phyloP scores from a whole-genome alignment of 1,140 invertebrate genomes.

The Neuroterus valhalla region DNA sequence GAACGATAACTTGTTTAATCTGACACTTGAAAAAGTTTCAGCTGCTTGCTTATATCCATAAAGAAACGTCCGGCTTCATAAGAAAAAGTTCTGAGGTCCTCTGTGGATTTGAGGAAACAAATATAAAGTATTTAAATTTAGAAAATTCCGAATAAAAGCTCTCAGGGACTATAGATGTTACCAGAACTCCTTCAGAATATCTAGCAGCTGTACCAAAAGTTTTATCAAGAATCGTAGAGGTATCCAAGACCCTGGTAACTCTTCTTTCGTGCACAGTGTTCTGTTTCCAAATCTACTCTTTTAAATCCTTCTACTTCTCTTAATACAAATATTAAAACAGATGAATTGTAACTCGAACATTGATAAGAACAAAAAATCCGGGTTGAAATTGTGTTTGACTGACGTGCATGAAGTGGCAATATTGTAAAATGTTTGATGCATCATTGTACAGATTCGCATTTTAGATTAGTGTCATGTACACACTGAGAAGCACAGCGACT shows the following conservation, averaged over 20 bases:
- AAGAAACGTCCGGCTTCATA: too few species aligned
- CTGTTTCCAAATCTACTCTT: background rate
- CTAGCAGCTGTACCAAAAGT: background rate
- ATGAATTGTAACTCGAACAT: too few species aligned
- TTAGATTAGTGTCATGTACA: background rate
- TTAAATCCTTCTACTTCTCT: background rate
- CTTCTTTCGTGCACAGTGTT: background rate
- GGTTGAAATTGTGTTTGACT: slow-evolving; percentile 1
- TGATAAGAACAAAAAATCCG: background rate
- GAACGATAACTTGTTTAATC: too few species aligned
- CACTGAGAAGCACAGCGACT: background rate
- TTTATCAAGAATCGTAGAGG: background rate
- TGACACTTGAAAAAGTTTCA: too few species aligned
- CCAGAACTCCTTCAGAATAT: background rate
- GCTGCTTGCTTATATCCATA: too few species aligned
- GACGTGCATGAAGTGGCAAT: slow-evolving; percentile 9
- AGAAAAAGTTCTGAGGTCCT: background rate
- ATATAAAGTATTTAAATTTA: background rate
- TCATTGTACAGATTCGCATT: background rate
- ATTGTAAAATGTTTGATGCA: background rate
- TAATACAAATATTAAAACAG: too few species aligned
- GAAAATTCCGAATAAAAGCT: slow-evolving; percentile 1
- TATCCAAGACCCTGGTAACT: too few species aligned
- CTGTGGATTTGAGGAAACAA: background rate
- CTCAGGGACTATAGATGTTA: background rate